Evolutionary conservation across 2,113 vertebrate species (phyloP).

Genomic region (Podiceps cristatus): DNA sequence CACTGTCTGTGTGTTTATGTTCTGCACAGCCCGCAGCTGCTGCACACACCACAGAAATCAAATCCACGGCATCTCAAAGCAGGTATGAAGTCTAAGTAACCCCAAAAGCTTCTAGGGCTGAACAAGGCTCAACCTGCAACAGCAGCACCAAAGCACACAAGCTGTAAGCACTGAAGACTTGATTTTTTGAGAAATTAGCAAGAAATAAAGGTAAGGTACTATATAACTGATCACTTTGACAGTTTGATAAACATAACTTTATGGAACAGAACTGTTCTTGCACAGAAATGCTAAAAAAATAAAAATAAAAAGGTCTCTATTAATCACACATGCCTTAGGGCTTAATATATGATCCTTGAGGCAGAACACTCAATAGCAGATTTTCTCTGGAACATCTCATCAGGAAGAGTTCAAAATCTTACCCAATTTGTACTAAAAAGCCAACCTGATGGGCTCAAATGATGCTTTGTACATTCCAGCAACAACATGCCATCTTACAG

Average conservation of each 20-base stretch:
- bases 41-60: neutral
- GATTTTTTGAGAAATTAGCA: neutral
- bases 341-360: neutral
- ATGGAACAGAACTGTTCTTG: neutral
- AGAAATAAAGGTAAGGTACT: neutral
- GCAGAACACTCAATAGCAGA: neutral
- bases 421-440: slow-evolving; percentile 11
- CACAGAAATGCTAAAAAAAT: neutral
- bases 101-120: neutral
- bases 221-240: neutral
- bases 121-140: neutral
- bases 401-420: neutral
- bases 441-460: neutral
- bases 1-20: no score
- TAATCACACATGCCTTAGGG: neutral
- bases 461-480: neutral
- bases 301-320: neutral
- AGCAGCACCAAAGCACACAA: neutral
- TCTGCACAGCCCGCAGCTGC: neutral
- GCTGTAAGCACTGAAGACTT: neutral
- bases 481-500: neutral
- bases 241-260: neutral
- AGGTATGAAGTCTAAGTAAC: neutral
- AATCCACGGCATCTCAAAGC: neutral
- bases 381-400: neutral